A percentile compares a stretch with the other conserved stretches of the same genome.
These are phyloP conservation scores for Nezara viridula DNA, from an alignment of 2,888 invertebrate species.

Conservation along the genomic window DNA sequence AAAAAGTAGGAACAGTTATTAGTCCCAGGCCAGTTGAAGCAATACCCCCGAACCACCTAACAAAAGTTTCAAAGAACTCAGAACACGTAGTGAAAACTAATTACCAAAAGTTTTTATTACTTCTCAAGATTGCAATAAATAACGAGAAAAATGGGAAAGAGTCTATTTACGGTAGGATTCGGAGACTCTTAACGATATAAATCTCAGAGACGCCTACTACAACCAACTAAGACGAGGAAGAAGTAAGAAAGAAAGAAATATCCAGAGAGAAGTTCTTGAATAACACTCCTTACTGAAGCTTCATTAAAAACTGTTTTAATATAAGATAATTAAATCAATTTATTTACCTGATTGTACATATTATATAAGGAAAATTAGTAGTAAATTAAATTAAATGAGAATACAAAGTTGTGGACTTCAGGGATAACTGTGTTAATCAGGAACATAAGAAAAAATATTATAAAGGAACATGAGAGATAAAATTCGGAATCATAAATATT, in stretches of 20 bases:
- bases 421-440: too few species aligned
- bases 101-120: conserved; percentile 32
- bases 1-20: conserved; percentile 32
- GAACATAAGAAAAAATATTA: too few species aligned
- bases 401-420: too few species aligned
- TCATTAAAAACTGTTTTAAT: background rate
- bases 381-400: too few species aligned
- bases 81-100: conserved; percentile 35
- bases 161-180: conserved; percentile 28
- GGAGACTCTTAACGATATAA: background rate
- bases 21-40: background rate
- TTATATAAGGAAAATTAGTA: background rate
- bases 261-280: background rate
- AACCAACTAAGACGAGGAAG: background rate
- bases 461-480: too few species aligned
- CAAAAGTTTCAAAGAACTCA: conserved; percentile 19
- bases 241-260: background rate
- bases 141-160: conserved; percentile 11
- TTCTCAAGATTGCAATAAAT: conserved; percentile 23
- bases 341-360: too few species aligned
- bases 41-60: background rate
- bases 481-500: too few species aligned
- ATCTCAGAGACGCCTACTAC: background rate
- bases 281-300: background rate
- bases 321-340: background rate